These are phyloP conservation scores for Arbacia lixula DNA, from an alignment of 53 echinoderm and acorn worm species.

Conservation along the genomic window DNA sequence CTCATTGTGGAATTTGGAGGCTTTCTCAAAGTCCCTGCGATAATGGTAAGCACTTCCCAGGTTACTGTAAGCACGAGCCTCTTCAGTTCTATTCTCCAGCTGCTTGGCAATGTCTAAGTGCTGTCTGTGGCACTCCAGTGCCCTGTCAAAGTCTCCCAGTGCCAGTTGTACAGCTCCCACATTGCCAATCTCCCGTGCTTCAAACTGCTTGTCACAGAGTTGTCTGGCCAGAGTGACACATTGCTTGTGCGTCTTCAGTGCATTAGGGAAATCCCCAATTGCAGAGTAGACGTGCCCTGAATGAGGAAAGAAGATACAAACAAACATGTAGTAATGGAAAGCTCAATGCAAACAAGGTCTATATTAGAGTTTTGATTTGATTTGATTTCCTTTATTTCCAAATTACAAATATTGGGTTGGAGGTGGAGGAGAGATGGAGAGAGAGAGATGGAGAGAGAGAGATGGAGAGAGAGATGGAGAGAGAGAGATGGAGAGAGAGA, in stretches of 20 bases:
- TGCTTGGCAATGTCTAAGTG: constrained; percentile 88
- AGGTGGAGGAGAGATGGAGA: too few relatives aligned
- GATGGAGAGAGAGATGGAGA: background rate
- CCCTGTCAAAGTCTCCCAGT: constrained; percentile 89
- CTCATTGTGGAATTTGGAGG: constrained; percentile 82
- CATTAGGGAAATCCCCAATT: constrained; percentile 98
- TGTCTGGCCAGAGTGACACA: constrained; percentile 96
- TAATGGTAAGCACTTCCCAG: constrained; percentile 97
- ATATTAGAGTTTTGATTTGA: too few relatives aligned
- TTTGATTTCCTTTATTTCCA: too few relatives aligned
- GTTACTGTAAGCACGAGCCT: constrained; percentile 96
- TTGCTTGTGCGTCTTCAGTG: constrained; percentile 95
- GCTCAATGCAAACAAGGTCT: too few relatives aligned
- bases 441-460: too few relatives aligned
- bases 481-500: too few relatives aligned
- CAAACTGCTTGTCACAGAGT: constrained; percentile 99
- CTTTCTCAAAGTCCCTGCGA: constrained; percentile 88
- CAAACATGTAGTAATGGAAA: too few relatives aligned
- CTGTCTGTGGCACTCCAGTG: constrained; percentile 94
- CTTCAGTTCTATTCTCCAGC: constrained; percentile 91
- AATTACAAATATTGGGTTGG: too few relatives aligned
- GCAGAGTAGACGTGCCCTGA: constrained; percentile 98
- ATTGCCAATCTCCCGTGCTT: constrained; percentile 95
- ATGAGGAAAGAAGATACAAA: too few relatives aligned
- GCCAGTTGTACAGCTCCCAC: constrained; percentile 95